Percentiles rank a stretch among this genome's conserved stretches.
Conservation (phyloP, 2,888 invertebrate species). For the Oithona nana region DNA sequence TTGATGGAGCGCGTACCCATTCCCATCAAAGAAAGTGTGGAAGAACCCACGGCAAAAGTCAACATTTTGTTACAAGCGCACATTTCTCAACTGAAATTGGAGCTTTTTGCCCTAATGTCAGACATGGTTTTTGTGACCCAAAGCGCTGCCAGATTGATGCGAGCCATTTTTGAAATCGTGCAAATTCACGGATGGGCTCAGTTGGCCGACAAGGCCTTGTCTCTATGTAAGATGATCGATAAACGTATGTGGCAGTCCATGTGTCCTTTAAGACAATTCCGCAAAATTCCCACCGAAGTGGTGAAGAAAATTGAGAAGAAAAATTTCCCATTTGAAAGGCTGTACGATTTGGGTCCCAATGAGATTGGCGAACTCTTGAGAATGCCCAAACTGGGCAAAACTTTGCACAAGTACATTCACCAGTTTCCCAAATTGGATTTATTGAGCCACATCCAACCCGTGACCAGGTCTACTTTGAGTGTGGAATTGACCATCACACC, state of each 20-base stretch:
- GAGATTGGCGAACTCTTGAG: conserved; percentile 88
- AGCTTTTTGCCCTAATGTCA: conserved; percentile 94
- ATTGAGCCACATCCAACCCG: conserved; percentile 91
- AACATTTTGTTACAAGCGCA: conserved; percentile 91
- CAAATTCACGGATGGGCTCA: conserved; percentile 86
- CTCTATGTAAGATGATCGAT: conserved; percentile 97
- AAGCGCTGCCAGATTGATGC: conserved; percentile 77
- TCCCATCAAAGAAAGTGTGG: conserved; percentile 94
- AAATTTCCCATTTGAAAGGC: conserved; percentile 73
- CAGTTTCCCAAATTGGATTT: conserved; percentile 92
- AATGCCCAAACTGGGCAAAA: conserved; percentile 78
- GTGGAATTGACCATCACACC: conserved; percentile 90
- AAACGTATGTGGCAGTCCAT: conserved; percentile 98
- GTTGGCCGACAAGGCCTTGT: conserved; percentile 79
- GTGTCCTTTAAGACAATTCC: conserved; percentile 90
- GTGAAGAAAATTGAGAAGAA: conserved; percentile 97
- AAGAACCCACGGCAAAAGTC: conserved; percentile 90
- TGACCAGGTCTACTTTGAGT: conserved; percentile 42
- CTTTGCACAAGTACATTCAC: conserved; percentile 85
- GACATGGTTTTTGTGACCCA: conserved; percentile 99
- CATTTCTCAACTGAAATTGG: conserved; percentile 90
- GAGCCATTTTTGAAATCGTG: conserved; percentile 95
- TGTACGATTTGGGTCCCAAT: conserved; percentile 88
- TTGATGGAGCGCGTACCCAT: conserved; percentile 90
- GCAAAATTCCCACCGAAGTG: conserved; percentile 90